Percentiles rank a stretch among this genome's conserved stretches.
These are phyloP conservation scores for Pongo pygmaeus DNA, from an alignment of 2,113 vertebrate species.

Conservation along the genomic window DNA sequence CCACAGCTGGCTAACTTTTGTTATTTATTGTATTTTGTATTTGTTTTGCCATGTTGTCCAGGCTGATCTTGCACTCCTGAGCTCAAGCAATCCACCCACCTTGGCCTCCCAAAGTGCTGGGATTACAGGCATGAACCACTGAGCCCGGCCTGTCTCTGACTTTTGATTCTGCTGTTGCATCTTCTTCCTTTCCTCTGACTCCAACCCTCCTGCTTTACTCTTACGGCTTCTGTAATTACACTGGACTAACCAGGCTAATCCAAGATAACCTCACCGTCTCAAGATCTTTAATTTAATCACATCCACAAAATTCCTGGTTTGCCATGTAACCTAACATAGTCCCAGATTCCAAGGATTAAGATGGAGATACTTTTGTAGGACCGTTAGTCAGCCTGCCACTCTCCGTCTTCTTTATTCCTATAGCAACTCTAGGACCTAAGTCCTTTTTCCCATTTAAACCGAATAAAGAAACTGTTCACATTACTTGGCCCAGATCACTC, in stretches of 20 bases:
- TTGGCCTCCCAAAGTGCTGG: too few relatives aligned
- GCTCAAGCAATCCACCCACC: too few relatives aligned
- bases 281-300: not conserved
- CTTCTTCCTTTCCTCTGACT: not conserved
- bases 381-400: too few relatives aligned
- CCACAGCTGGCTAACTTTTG: too few relatives aligned
- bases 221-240: not conserved
- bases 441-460: not conserved
- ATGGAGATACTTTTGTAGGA: not conserved
- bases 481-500: not conserved
- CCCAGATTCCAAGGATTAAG: not conserved
- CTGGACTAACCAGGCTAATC: not conserved
- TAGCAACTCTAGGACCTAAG: not conserved
- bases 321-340: too few relatives aligned
- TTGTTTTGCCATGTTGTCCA: too few relatives aligned
- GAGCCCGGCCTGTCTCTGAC: accelerated
- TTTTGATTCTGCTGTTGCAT: not conserved
- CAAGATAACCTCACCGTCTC: not conserved
- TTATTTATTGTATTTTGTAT: too few relatives aligned
- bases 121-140: too few relatives aligned
- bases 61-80: too few relatives aligned
- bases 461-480: not conserved
- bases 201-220: not conserved
- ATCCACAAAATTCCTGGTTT: not conserved
- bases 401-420: too few relatives aligned